phyloP scores from a whole-genome alignment of 2,888 invertebrate species.

The Drosophila hamatofila region DNA sequence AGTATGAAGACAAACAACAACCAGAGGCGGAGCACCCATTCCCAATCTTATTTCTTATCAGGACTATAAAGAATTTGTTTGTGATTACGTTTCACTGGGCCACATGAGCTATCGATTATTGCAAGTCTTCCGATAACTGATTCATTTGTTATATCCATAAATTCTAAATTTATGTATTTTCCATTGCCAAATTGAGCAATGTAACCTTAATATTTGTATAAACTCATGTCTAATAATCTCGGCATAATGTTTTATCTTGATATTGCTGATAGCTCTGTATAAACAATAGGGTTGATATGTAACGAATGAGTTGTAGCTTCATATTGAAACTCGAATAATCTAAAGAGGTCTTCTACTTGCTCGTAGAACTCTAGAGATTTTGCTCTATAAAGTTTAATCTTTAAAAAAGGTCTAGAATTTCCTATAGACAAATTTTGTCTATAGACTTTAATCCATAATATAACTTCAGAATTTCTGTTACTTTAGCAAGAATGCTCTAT shows the following conservation, averaged over 20 bases:
- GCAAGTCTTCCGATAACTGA: slow-evolving; percentile 8
- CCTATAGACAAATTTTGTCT: neutral
- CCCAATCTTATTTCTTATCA: slow-evolving; percentile 52
- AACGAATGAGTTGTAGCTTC: too few relatives aligned
- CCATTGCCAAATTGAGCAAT: neutral
- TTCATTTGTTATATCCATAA: neutral
- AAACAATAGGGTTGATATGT: too few relatives aligned
- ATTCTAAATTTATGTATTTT: neutral
- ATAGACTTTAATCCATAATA: neutral
- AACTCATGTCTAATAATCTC: neutral
- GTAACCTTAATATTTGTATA: neutral
- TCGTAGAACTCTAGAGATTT: neutral
- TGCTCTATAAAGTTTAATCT: neutral
- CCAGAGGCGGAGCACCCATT: slow-evolving; percentile 18
- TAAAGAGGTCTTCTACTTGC: too few relatives aligned
- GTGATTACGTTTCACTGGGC: slow-evolving; percentile 36
- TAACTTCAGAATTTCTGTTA: neutral
- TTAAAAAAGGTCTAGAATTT: neutral
- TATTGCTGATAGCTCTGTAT: too few relatives aligned
- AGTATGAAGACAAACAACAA: slow-evolving; percentile 23
- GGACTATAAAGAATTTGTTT: slow-evolving; percentile 33
- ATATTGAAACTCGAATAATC: too few relatives aligned
- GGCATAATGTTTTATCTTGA: neutral
- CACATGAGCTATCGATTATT: slow-evolving; percentile 21
- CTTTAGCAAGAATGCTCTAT: too few relatives aligned